These are phyloP conservation scores for Xiphydria camelus DNA, from an alignment of 2,888 invertebrate genomes.

Conservation along the genomic window DNA sequence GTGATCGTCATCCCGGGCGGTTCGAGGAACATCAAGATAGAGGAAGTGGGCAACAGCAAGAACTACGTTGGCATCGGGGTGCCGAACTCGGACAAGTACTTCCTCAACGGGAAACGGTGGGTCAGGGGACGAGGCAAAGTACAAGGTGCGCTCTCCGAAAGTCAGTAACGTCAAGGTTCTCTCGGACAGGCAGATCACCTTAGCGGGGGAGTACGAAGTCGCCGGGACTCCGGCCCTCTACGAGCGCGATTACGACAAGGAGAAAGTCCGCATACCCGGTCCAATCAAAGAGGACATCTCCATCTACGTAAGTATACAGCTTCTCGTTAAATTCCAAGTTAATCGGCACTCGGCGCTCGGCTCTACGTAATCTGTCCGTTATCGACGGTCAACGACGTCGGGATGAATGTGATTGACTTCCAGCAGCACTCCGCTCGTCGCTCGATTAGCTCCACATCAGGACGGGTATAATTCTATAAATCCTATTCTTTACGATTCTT, in stretches of 20 bases:
- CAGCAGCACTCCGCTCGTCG: too few relatives aligned
- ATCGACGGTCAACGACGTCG: too few relatives aligned
- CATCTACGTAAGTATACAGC: conserved; percentile 61
- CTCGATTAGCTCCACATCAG: too few relatives aligned
- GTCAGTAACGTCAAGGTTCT: conserved; percentile 23
- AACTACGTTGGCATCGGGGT: conserved; percentile 62
- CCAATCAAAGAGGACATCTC: conserved; percentile 65
- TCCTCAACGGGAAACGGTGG: conserved; percentile 68
- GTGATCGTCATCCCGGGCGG: conserved; percentile 64
- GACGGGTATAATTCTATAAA: too few relatives aligned
- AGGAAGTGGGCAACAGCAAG: conserved; percentile 59
- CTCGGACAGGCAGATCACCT: conserved; percentile 50
- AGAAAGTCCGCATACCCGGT: conserved; percentile 65
- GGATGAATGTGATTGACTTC: too few relatives aligned
- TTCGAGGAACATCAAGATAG: conserved; percentile 64
- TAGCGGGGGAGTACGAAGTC: conserved; percentile 58
- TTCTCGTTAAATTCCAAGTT: too few relatives aligned
- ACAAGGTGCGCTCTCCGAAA: conserved; percentile 13
- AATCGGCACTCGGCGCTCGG: too few relatives aligned
- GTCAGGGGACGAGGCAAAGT: conserved; percentile 35
- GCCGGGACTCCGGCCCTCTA: conserved; percentile 60
- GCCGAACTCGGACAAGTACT: conserved; percentile 59
- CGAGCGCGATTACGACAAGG: conserved; percentile 60
- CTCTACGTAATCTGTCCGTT: too few relatives aligned
- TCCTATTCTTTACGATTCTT: too few relatives aligned